Percentiles rank a stretch among this genome's conserved stretches.
Evolutionary conservation across 2,797 vertebrate genomes (phyloP).

Genomic region (Gobio occitaniae): DNA sequence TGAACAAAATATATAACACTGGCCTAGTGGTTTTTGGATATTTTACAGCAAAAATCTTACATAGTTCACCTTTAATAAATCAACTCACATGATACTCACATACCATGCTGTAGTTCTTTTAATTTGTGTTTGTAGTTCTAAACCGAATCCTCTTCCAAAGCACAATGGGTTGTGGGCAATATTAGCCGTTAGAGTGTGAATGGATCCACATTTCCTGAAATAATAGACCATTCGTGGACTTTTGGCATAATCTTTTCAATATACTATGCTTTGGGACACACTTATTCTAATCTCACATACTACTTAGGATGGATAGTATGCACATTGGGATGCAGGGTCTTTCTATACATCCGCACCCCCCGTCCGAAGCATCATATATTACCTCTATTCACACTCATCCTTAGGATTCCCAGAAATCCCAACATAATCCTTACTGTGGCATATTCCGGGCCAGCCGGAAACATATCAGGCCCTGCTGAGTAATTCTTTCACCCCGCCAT

Average conservation of each 20-base stretch:
- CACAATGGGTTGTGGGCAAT: not conserved
- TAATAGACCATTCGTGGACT: not conserved
- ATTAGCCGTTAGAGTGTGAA: not conserved
- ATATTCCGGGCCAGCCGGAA: conserved; percentile 39
- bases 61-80: too few species aligned
- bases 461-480: conserved; percentile 44
- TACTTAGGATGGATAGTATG: not conserved
- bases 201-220: not conserved
- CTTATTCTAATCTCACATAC: not conserved
- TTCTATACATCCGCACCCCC: conserved; percentile 24
- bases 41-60: too few species aligned
- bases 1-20: too few species aligned
- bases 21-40: too few species aligned
- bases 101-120: not conserved
- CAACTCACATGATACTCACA: not conserved
- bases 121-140: not conserved
- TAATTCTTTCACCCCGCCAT: conserved; percentile 51
- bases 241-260: not conserved
- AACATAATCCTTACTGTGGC: conserved; percentile 54
- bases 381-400: conserved; percentile 45
- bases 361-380: conserved; percentile 18
- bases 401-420: conserved; percentile 53
- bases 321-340: not conserved
- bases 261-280: not conserved
- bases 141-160: not conserved